Evolutionary conservation across 2,113 vertebrate species (phyloP), one percentile per base, ranked within the genome.

Genomic region (Labeo rohita): DNA sequence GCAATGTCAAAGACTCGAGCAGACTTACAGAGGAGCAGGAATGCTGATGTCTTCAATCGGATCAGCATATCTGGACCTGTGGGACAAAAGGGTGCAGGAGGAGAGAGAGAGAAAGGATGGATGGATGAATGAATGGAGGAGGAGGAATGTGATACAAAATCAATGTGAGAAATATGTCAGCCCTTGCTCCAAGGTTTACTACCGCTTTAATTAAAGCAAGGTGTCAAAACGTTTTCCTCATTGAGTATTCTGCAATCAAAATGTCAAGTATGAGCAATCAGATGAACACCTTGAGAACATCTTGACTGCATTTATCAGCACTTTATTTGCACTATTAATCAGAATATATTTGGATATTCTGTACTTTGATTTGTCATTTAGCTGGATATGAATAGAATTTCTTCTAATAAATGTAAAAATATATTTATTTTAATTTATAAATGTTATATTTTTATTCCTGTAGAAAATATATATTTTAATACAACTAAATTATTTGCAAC

Each of bases 11-110:
- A 86, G 54, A 79, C 43, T 43, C 11, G 45, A 78, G 34, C 16
- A 73, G 36, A 90, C 89, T 88, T 39, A 90, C 89, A 73, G 28
- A 88, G 68, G 4, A 90, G 34, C 61, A 90, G 80, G n/a, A 86
- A 18, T 36, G 36, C 36, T 13, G 28, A 70, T 23, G 52, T 49
- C 39, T 54, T 50, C 66, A 59, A 39, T 56, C 2, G 45, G n/a
- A 34, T 34, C 85, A 84, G 86, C 83, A 63, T 59, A 65, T 43
- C 54, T 56, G 61, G 70, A 39, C 73, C 75, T 86, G 11, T 10
- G 23, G 45, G 63, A 56, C 9, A 63, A 21, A 63, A 4, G 13
- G 56, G 39, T 72, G 50, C 12, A 45, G 15, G 54, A 28, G 21
- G 77, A 43, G 18, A 80, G 76, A 59, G 28, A 77, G 34, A 50